These are phyloP conservation scores for Cherax quadricarinatus DNA, from an alignment of 1,140 invertebrate genomes.

Conservation along the genomic window DNA sequence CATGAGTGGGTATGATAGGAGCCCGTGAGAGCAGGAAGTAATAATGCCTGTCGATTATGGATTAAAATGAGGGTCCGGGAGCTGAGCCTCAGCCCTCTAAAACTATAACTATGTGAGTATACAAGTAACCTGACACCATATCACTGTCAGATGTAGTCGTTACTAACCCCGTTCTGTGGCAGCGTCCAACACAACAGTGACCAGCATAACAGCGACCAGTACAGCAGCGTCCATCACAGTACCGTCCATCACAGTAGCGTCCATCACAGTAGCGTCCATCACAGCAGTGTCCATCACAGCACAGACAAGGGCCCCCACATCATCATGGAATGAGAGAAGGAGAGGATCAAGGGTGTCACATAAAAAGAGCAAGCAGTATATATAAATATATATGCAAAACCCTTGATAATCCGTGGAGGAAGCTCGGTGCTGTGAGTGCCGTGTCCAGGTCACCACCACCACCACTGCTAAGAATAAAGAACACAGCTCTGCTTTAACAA, in stretches of 20 bases:
- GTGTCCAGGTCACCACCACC: neutral
- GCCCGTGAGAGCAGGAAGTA: too few species aligned
- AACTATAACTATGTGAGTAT: too few species aligned
- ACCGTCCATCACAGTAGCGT: neutral
- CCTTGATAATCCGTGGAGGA: neutral
- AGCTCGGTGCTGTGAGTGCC: too few species aligned
- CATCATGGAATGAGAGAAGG: neutral
- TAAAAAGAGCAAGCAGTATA: neutral
- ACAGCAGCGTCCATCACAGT: too few species aligned
- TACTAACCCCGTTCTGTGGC: constrained; percentile 41
- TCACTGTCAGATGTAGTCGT: neutral
- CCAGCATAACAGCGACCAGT: too few species aligned
- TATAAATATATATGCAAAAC: constrained; percentile 11
- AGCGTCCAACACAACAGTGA: neutral
- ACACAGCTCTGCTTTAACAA: too few species aligned
- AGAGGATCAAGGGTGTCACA: neutral
- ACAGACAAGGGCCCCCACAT: neutral
- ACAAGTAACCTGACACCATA: neutral
- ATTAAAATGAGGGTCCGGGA: too few species aligned
- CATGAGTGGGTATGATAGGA: too few species aligned
- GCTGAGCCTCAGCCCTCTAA: too few species aligned
- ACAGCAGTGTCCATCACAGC: neutral
- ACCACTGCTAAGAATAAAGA: too few species aligned
- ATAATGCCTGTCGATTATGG: too few species aligned
- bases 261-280: neutral